These are phyloP conservation scores for Scalopus aquaticus DNA, from an alignment of 2,113 vertebrate genomes.

Conservation along the genomic window DNA sequence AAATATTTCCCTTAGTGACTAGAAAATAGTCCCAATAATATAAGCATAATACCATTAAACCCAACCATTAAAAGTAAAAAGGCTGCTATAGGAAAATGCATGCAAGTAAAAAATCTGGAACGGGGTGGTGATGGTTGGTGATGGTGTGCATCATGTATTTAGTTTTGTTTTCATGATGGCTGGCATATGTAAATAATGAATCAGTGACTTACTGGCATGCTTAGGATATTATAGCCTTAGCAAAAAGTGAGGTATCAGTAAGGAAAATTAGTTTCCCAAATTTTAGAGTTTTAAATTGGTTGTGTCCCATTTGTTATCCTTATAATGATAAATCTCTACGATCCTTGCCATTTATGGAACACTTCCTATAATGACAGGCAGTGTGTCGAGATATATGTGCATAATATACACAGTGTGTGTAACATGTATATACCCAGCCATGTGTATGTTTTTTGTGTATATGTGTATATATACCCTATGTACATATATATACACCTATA, in stretches of 20 bases:
- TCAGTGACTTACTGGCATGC: not conserved
- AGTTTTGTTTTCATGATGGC: not conserved
- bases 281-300: not conserved
- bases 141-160: not conserved
- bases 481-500: not conserved
- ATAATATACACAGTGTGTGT: not conserved
- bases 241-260: not conserved
- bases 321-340: not conserved
- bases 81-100: not conserved
- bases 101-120: not conserved
- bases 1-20: not conserved
- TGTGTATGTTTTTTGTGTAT: too few relatives aligned
- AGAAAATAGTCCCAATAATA: not conserved
- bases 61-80: not conserved
- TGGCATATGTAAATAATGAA: not conserved
- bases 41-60: not conserved
- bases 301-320: not conserved
- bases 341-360: not conserved
- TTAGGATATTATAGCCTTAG: not conserved
- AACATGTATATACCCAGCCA: not conserved
- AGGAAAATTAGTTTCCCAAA: not conserved
- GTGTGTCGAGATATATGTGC: not conserved
- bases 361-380: not conserved
- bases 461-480: not conserved
- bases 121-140: too few relatives aligned